Conservation (phyloP, 2,797 vertebrate genomes). For the Enteromius unitaeniatus region DNA sequence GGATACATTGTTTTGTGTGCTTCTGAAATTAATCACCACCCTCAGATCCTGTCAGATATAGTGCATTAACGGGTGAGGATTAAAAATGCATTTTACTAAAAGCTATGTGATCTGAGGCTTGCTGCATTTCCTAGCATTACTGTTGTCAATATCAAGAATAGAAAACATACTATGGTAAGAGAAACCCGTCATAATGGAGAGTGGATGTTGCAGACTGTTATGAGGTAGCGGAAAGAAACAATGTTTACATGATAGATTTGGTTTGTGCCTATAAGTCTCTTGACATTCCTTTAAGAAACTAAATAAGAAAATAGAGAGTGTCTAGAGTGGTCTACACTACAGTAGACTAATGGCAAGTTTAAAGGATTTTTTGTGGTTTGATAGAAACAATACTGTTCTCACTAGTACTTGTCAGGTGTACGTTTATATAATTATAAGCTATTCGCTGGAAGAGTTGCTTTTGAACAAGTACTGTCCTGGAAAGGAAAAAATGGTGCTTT, state of each 20-base stretch:
- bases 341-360: slow-evolving; percentile 46
- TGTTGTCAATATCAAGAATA: slow-evolving; percentile 17
- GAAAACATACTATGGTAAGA: slow-evolving; percentile 10
- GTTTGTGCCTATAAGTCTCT: slow-evolving; percentile 69
- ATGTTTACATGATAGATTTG: slow-evolving; percentile 68
- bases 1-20: slow-evolving; percentile 16
- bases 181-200: slow-evolving; percentile 31
- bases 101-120: slow-evolving; percentile 12
- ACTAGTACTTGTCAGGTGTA: slow-evolving; percentile 62
- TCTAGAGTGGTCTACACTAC: slow-evolving; percentile 40
- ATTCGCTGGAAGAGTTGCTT: slow-evolving; percentile 53
- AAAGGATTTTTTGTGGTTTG: slow-evolving; percentile 45
- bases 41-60: slow-evolving; percentile 38
- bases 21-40: slow-evolving; percentile 27
- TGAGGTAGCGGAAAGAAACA: slow-evolving; percentile 45
- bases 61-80: slow-evolving; percentile 29
- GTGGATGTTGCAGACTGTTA: slow-evolving; percentile 56
- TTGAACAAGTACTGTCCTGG: slow-evolving; percentile 43
- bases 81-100: slow-evolving; percentile 30
- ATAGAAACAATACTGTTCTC: slow-evolving; percentile 43
- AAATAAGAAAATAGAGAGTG: slow-evolving; percentile 58
- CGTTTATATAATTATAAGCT: slow-evolving; percentile 65
- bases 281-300: slow-evolving; percentile 67
- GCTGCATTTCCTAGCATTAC: slow-evolving; percentile 29
- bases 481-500: slow-evolving; percentile 63